Evolutionary conservation across 1,140 invertebrate species (phyloP).

Genomic region (Caenorhabditis remanei): DNA sequence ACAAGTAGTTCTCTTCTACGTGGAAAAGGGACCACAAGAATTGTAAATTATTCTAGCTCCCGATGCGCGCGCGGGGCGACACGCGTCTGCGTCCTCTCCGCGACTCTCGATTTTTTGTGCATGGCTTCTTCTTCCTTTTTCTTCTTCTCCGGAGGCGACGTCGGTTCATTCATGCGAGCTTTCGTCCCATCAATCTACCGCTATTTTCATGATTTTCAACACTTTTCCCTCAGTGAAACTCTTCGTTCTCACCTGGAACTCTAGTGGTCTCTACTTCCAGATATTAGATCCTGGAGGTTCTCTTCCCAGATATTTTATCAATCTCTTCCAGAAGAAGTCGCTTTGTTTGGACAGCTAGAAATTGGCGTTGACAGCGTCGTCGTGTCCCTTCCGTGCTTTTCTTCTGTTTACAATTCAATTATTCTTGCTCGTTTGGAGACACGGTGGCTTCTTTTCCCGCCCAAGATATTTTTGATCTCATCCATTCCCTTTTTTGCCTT

Average conservation of each 20-base stretch:
- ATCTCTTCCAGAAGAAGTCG: background rate
- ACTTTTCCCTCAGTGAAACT: background rate
- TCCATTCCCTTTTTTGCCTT: background rate
- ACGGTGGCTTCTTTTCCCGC: background rate
- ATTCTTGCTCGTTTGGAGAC: conserved; percentile 28
- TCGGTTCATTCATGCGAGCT: conserved; percentile 49
- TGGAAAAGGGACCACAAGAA: conserved; percentile 24
- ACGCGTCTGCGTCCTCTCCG: conserved; percentile 47
- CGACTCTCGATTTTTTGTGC: conserved; percentile 53
- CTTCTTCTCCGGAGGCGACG: conserved; percentile 11
- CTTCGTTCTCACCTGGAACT: background rate
- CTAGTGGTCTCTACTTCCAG: background rate
- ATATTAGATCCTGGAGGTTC: background rate
- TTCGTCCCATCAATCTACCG: background rate
- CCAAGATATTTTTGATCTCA: conserved; percentile 50
- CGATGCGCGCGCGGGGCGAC: conserved; percentile 8
- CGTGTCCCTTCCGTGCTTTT: background rate
- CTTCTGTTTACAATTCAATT: conserved; percentile 46
- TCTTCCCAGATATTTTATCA: background rate
- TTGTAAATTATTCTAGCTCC: conserved; percentile 55
- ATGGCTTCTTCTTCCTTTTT: conserved; percentile 22
- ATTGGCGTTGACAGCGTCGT: background rate
- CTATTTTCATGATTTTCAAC: conserved; percentile 23
- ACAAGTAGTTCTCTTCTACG: background rate
- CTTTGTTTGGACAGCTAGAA: background rate